Percentiles rank a stretch among this genome's conserved stretches.
phyloP scores from a whole-genome alignment of 2,113 vertebrate species.

The Apus apus region DNA sequence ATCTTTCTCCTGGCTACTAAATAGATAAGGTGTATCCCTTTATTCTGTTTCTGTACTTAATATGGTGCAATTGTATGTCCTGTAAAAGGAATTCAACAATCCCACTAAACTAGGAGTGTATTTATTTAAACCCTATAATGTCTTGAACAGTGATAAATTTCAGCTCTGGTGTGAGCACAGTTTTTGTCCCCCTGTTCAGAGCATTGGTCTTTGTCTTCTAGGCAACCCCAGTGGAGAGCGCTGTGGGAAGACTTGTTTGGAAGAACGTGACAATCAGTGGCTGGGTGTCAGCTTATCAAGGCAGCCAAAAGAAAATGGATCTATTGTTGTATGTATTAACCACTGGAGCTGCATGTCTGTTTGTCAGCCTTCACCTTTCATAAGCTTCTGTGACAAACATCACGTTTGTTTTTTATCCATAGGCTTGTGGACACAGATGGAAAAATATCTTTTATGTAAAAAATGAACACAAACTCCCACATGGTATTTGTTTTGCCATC shows the following conservation, averaged over 20 bases:
- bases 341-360: neutral
- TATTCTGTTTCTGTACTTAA: neutral
- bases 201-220: slow-evolving; percentile 57
- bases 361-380: neutral
- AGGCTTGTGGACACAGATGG: slow-evolving; percentile 94
- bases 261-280: slow-evolving; percentile 93
- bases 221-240: slow-evolving; percentile 68
- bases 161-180: neutral
- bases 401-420: slow-evolving; percentile 32
- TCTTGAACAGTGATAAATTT: neutral
- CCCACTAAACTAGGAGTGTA: neutral
- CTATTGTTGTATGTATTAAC: slow-evolving; percentile 83
- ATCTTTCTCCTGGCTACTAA: neutral
- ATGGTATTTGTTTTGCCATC: slow-evolving; percentile 87
- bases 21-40: neutral
- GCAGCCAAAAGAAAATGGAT: slow-evolving; percentile 83
- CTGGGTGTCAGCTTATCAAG: slow-evolving; percentile 93
- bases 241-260: slow-evolving; percentile 89
- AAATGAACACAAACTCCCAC: slow-evolving; percentile 85
- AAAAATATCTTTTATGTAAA: slow-evolving; percentile 89
- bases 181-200: neutral
- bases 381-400: neutral
- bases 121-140: neutral
- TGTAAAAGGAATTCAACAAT: neutral
- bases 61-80: neutral